Percentiles rank a stretch among this genome's conserved stretches.
Conservation (phyloP, 2,888 invertebrate species). For the Megaustenia siamemsis region DNA sequence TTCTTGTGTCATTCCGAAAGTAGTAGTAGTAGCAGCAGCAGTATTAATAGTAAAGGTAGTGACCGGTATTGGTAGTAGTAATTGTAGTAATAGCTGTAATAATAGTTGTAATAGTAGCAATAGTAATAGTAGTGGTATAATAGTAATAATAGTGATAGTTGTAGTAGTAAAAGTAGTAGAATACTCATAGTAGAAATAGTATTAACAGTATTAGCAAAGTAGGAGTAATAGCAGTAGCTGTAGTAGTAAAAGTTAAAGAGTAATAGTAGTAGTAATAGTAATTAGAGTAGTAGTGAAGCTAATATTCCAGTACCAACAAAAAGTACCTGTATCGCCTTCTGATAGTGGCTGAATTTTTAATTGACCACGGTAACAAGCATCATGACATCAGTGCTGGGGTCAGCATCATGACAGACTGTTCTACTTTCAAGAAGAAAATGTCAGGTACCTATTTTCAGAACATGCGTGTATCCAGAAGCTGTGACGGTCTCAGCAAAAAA, state of each 20-base stretch:
- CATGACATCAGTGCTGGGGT: no score
- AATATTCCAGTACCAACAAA: not conserved
- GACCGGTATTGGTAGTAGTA: not conserved
- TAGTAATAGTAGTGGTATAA: not conserved
- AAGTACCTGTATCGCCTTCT: not conserved
- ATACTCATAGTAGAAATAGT: not conserved
- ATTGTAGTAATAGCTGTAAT: no score
- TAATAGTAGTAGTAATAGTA: not conserved
- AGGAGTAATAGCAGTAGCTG: not conserved
- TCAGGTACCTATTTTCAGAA: no score
- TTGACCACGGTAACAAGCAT: no score
- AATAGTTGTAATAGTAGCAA: not conserved
- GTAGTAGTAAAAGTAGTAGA: not conserved
- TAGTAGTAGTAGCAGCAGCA: no score
- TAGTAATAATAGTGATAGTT: not conserved
- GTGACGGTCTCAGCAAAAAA: no score
- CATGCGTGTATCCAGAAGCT: no score
- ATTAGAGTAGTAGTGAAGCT: not conserved
- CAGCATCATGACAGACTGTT: no score
- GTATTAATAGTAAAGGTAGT: not conserved
- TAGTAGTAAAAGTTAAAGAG: not conserved
- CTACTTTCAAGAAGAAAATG: no score
- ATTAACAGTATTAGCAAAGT: not conserved
- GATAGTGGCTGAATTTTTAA: no score
- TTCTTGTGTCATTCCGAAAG: no score